Percentiles rank a stretch among this genome's conserved stretches.
Evolutionary conservation across 2,888 invertebrate species (phyloP).

Genomic region (Hypomecis atomaria): DNA sequence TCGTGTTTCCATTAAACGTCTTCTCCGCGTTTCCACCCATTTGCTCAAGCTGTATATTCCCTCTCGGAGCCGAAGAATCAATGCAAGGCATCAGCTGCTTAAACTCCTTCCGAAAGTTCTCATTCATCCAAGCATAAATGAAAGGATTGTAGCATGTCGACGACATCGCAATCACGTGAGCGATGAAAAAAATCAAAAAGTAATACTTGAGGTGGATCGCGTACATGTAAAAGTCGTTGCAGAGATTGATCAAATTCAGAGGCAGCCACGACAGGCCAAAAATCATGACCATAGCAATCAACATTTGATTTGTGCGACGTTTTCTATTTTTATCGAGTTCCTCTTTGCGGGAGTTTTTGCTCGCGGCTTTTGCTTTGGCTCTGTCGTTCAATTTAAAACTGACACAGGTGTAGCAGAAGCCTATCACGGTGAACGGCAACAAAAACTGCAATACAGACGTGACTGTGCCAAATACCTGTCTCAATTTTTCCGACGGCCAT

Average conservation of each 20-base stretch:
- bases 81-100: slow-evolving; percentile 90
- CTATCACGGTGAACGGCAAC: slow-evolving; percentile 96
- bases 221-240: slow-evolving; percentile 91
- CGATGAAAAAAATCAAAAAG: slow-evolving; percentile 94
- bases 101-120: slow-evolving; percentile 97
- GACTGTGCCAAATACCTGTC: slow-evolving; percentile 92
- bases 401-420: slow-evolving; percentile 97
- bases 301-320: slow-evolving; percentile 96
- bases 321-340: slow-evolving; percentile 96
- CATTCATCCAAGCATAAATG: slow-evolving; percentile 98
- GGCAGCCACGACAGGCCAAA: slow-evolving; percentile 99
- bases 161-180: slow-evolving; percentile 97
- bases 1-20: slow-evolving; percentile 90
- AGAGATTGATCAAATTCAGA: slow-evolving; percentile 94
- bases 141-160: slow-evolving; percentile 99
- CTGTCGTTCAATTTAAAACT: slow-evolving; percentile 94
- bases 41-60: slow-evolving; percentile 80
- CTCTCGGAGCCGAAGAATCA: slow-evolving; percentile 76
- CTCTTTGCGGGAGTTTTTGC: slow-evolving; percentile 93
- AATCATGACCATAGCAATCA: slow-evolving; percentile 98
- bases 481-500: slow-evolving; percentile 94
- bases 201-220: slow-evolving; percentile 92
- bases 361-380: slow-evolving; percentile 93
- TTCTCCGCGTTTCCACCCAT: slow-evolving; percentile 86
- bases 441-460: slow-evolving; percentile 97